Percentiles rank a stretch among this genome's conserved stretches.
Conservation (phyloP, 2,113 vertebrate genomes). For the Neofelis nebulosa region DNA sequence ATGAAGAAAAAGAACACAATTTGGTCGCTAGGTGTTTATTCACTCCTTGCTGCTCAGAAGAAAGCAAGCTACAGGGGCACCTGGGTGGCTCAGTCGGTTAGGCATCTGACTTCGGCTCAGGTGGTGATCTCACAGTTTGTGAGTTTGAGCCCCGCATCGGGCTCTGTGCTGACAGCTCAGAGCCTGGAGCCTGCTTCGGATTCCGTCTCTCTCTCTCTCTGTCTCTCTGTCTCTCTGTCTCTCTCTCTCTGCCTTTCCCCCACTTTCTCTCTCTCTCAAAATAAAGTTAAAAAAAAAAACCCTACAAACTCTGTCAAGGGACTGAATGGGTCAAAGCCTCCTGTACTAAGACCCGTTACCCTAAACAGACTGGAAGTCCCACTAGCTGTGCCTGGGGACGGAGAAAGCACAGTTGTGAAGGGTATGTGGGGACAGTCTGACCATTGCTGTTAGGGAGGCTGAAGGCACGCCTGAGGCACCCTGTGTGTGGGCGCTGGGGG, state of each 20-base stretch:
- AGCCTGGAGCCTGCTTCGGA: no score
- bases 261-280: no score
- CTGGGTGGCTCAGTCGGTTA: no score
- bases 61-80: not conserved
- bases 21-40: not conserved
- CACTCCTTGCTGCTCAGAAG: not conserved
- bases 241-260: no score
- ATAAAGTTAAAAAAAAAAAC: no score
- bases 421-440: not conserved
- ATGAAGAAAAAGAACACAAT: not conserved
- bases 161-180: no score
- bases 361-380: not conserved
- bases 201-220: no score
- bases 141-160: no score
- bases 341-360: not conserved
- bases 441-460: not conserved
- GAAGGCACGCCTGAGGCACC: not conserved
- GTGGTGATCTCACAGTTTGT: no score
- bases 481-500: not conserved
- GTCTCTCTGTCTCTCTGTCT: no score
- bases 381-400: accelerated
- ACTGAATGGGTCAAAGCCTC: not conserved
- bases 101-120: no score
- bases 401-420: not conserved
- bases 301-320: not conserved